Base-by-base conservation (phyloP, 2,113 vertebrate species). In the Taxidea taxus region DNA sequence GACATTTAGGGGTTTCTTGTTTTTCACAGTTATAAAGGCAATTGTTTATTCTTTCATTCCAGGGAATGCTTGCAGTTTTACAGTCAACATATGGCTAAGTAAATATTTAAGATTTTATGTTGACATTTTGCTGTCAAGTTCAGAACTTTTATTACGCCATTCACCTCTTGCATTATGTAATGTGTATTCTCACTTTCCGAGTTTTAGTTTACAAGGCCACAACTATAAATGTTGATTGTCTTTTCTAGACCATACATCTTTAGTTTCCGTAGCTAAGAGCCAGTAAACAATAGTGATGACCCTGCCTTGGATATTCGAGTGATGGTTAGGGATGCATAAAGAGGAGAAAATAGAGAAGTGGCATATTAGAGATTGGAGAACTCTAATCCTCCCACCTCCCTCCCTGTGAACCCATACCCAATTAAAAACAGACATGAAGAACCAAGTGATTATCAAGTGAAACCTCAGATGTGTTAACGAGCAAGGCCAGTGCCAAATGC, bases 81-180 rank as follows among this genome's bases (percentile, higher is more conserved):
- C 0, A 80, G 64, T 86, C 68, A 90, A 66, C 77, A 92, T 78
- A 92, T 56, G 75, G 77, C 51, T 94, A 56, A 77, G 49, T 93
- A 97, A 95, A 91, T 91, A 90, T 90, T 91, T 94, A 96, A 92
- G 72, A 94, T 92, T 94, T 97, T 78, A 90, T 85, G 81, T 78
- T 87, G 86, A 49, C 49, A 74, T 54, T 86, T 96, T 91, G 51
- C 42, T 77, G 37, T 94, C 31, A 86, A 97, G 72, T 95, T 39
- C n/a, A 88, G 81, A 89, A 47, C 47, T 89, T 96, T 94, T 90
- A 64, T 93, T 87, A 81, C 12, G 25, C 47, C 47, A 47, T 83
- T 97, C 44, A 86, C 72, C 72, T 88, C 68, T 97, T 94, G 66
- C 92, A 72, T 95, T 64, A 62, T 31, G 78, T 77, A 75, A 75